phyloP scores from a whole-genome alignment of 2,888 invertebrate species.

The Esperia sulphurella region DNA sequence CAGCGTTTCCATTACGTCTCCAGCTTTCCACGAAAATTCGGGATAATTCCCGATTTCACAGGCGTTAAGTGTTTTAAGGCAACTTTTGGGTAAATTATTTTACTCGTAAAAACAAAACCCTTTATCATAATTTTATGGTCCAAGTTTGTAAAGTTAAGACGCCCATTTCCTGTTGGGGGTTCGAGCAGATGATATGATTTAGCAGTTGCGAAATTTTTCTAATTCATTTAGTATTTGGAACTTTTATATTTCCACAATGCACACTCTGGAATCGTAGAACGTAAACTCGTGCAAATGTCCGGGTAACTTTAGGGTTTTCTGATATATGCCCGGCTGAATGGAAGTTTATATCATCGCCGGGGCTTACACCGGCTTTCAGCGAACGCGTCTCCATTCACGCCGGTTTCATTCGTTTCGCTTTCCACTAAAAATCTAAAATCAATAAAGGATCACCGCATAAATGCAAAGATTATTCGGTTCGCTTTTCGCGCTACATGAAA shows the following conservation, averaged over 20 bases:
- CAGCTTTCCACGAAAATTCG: constrained; percentile 23
- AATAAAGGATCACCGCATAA: constrained; percentile 78
- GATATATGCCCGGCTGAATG: constrained; percentile 63
- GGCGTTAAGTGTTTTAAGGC: constrained; percentile 51
- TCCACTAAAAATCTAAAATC: constrained; percentile 79
- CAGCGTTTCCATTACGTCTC: constrained; percentile 6
- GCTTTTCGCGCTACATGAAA: constrained; percentile 69
- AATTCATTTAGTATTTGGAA: constrained; percentile 27
- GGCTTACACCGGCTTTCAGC: constrained; percentile 73
- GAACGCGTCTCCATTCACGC: constrained; percentile 74
- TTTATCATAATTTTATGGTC: constrained; percentile 70
- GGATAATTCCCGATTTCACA: constrained; percentile 38
- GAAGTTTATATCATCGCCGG: constrained; percentile 69
- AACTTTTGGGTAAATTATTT: constrained; percentile 58
- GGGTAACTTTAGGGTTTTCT: constrained; percentile 51
- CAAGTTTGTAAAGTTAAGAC: constrained; percentile 56
- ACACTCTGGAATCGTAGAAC: constrained; percentile 21
- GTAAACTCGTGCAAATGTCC: constrained; percentile 25
- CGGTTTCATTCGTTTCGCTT: constrained; percentile 74
- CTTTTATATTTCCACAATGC: constrained; percentile 17
- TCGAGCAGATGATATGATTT: constrained; percentile 53
- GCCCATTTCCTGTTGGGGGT: constrained; percentile 57
- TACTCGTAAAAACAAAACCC: constrained; percentile 63
- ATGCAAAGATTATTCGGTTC: constrained; percentile 77
- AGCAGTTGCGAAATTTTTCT: constrained; percentile 35